phyloP scores from a whole-genome alignment of 35 echinoderm and acorn worm genomes.

The Hemicentrotus pulcherrimus region DNA sequence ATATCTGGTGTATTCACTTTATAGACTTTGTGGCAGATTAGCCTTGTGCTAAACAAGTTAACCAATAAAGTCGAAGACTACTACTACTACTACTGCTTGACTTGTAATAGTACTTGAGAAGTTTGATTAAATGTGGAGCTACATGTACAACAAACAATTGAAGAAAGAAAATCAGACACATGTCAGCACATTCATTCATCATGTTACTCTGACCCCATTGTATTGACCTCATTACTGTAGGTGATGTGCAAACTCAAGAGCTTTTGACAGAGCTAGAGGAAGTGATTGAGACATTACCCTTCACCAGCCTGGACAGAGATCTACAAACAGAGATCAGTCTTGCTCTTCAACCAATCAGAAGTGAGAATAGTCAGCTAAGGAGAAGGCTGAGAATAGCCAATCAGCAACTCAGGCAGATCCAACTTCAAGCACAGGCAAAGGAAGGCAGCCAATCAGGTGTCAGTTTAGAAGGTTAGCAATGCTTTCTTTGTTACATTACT shows the following conservation, averaged over 20 bases:
- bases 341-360: constrained; percentile 84
- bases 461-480: constrained; percentile 52
- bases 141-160: no score
- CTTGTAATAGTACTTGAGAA: no score
- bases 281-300: constrained; percentile 74
- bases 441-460: constrained; percentile 31
- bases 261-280: constrained; percentile 74
- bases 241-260: constrained; percentile 62
- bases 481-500: neutral
- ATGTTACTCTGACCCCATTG: no score
- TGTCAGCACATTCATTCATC: no score
- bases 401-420: constrained; percentile 68
- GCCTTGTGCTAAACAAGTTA: no score
- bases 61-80: no score
- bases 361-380: constrained; percentile 87
- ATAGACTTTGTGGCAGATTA: no score
- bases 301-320: constrained; percentile 57
- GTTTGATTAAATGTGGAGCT: no score
- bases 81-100: no score
- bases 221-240: constrained; percentile 29
- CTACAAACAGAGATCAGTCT: constrained; percentile 79
- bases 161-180: no score
- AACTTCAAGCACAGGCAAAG: constrained; percentile 53
- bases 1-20: no score
- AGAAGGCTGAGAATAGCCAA: constrained; percentile 82